Conservation (phyloP, 2,797 vertebrate genomes). For the Calcarius lapponicus region DNA sequence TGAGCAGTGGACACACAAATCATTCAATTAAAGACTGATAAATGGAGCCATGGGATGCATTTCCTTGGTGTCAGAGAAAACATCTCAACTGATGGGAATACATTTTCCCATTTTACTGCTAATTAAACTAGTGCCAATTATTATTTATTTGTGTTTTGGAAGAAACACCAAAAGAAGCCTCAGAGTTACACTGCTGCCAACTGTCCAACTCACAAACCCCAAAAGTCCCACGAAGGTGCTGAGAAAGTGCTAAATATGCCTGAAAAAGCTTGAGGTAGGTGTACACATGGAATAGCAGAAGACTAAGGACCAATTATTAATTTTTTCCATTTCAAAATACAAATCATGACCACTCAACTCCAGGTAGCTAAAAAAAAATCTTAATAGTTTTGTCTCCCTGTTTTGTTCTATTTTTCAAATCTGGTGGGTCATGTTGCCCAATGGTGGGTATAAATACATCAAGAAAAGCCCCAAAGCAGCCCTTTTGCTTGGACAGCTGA, state of each 20-base stretch:
- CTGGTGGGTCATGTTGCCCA: not conserved
- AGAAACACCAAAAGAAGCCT: not conserved
- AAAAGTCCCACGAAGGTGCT: not conserved
- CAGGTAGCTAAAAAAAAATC: not conserved
- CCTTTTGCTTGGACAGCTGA: not conserved
- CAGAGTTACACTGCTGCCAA: not conserved
- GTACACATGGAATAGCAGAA: not conserved
- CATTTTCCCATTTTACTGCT: not conserved
- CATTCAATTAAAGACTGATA: not conserved
- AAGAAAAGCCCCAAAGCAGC: not conserved
- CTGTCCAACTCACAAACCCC: not conserved
- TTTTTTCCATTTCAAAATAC: not conserved
- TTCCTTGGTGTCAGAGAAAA: not conserved
- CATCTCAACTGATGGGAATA: not conserved
- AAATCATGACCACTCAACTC: not conserved
- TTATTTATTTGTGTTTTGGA: not conserved
- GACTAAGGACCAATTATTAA: rapidly evolving
- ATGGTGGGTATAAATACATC: not conserved
- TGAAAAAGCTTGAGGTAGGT: not conserved
- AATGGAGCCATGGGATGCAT: not conserved
- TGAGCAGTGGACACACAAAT: not conserved
- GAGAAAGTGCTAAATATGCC: not conserved
- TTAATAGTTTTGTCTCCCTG: not conserved
- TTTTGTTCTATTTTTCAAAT: not conserved
- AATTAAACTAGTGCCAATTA: not conserved